Evolutionary conservation across 1,140 invertebrate genomes (phyloP).

Genomic region (Episyrphus balteatus): DNA sequence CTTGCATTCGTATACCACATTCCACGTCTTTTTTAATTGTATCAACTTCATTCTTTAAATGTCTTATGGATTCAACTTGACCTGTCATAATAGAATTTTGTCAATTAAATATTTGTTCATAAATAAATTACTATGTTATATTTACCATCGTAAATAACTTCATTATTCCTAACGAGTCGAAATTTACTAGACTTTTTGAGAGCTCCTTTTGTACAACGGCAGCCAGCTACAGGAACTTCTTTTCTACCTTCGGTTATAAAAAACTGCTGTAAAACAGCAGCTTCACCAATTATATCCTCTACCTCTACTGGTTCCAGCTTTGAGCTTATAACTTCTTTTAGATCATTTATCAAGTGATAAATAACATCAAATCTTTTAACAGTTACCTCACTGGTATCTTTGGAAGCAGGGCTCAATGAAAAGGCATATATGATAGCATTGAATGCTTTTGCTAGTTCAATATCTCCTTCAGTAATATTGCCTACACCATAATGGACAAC

Average conservation of each 20-base stretch:
- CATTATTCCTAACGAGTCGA: slow-evolving; percentile 56
- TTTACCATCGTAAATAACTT: slow-evolving; percentile 64
- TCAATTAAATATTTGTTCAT: slow-evolving; percentile 1
- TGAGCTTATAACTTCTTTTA: slow-evolving; percentile 68
- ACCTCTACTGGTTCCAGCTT: slow-evolving; percentile 56
- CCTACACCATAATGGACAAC: slow-evolving; percentile 87
- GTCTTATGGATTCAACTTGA: slow-evolving; percentile 65
- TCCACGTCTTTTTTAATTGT: slow-evolving; percentile 73
- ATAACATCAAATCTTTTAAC: slow-evolving; percentile 75
- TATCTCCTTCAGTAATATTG: slow-evolving; percentile 64
- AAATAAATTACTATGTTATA: background rate
- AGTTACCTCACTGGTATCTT: slow-evolving; percentile 39
- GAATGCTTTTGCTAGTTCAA: slow-evolving; percentile 78
- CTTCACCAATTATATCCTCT: slow-evolving; percentile 76
- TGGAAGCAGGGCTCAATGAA: slow-evolving; percentile 49
- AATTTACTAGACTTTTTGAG: slow-evolving; percentile 59
- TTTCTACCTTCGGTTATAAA: slow-evolving; percentile 69
- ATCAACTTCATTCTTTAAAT: slow-evolving; percentile 81
- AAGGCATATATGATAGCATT: slow-evolving; percentile 79
- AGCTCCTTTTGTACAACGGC: slow-evolving; percentile 66
- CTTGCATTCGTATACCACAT: slow-evolving; percentile 71
- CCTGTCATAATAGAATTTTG: slow-evolving; percentile 42
- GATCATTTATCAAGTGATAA: slow-evolving; percentile 80
- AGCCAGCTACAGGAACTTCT: slow-evolving; percentile 79
- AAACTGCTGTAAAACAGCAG: slow-evolving; percentile 76